Conservation (phyloP, 1,140 invertebrate genomes). For the Saxidomus purpurata region DNA sequence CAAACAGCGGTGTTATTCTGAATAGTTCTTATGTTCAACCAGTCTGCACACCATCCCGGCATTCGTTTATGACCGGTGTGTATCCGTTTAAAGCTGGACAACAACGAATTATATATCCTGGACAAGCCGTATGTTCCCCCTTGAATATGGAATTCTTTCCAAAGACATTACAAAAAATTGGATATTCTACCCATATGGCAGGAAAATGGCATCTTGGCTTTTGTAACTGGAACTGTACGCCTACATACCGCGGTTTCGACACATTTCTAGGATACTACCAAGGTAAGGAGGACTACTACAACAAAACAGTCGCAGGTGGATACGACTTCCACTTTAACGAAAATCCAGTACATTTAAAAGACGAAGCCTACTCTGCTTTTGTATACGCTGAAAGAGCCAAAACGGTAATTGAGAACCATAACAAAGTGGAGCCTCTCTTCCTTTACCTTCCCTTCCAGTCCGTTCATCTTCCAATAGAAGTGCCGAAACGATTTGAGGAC, state of each 20-base stretch:
- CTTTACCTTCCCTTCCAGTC: constrained; percentile 39
- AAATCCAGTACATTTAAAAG: not conserved
- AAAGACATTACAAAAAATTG: constrained; percentile 85
- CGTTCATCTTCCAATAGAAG: constrained; percentile 10
- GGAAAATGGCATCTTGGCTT: constrained; percentile 91
- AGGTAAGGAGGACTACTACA: constrained; percentile 82
- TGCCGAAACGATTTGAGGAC: constrained; percentile 29
- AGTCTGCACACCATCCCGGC: constrained; percentile 70
- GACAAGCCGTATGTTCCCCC: not conserved
- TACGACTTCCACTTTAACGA: constrained; percentile 65
- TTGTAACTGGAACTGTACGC: constrained; percentile 85
- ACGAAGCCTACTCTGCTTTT: not conserved
- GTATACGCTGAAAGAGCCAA: not conserved
- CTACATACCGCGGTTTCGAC: constrained; percentile 87
- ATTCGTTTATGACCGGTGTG: constrained; percentile 27
- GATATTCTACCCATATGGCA: constrained; percentile 89
- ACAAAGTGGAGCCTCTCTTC: not conserved
- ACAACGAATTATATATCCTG: not conserved
- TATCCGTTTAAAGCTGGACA: constrained; percentile 39
- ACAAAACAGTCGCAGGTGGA: constrained; percentile 49
- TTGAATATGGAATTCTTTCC: constrained; percentile 75
- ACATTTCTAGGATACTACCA: constrained; percentile 86
- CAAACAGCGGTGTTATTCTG: constrained; percentile 69
- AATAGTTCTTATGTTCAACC: constrained; percentile 74
- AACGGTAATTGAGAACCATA: not conserved